These are phyloP conservation scores for Onthophagus sagittarius DNA, from an alignment of 2,888 invertebrate species.

Conservation along the genomic window DNA sequence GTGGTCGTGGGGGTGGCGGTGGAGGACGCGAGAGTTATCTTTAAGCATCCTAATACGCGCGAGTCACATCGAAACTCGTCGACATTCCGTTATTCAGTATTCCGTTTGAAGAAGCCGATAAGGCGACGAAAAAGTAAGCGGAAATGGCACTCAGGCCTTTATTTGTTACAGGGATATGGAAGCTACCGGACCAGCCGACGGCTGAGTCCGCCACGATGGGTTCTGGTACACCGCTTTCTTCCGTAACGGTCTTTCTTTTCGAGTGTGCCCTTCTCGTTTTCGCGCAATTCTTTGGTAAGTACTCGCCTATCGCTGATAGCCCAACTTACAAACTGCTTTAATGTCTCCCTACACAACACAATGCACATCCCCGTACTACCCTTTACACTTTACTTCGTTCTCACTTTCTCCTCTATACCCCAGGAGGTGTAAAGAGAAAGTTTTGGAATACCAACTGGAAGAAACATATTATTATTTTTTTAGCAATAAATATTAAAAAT, in stretches of 20 bases:
- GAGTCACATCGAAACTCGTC: constrained; percentile 38
- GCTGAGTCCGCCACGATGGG: constrained; percentile 46
- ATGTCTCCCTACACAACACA: not conserved
- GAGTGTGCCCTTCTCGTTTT: constrained; percentile 20
- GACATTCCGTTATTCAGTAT: constrained; percentile 43
- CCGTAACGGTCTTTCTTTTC: constrained; percentile 19
- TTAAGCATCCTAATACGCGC: constrained; percentile 37
- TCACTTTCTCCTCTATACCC: not conserved
- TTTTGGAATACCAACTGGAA: not conserved
- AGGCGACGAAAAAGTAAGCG: constrained; percentile 34
- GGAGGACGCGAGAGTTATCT: constrained; percentile 28
- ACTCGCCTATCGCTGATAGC: constrained; percentile 4
- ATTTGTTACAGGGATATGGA: constrained; percentile 46
- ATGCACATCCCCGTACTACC: not conserved
- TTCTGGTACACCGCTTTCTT: constrained; percentile 34
- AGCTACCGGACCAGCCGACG: constrained; percentile 40
- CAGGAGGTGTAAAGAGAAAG: not conserved
- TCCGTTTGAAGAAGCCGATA: constrained; percentile 45
- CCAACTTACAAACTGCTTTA: not conserved
- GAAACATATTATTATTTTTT: not conserved
- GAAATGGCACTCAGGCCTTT: constrained; percentile 26
- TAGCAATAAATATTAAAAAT: too few relatives aligned
- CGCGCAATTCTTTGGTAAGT: constrained; percentile 34
- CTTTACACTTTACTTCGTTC: not conserved
- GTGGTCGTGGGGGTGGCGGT: not conserved